Percentiles rank a stretch among this genome's conserved stretches.
Evolutionary conservation across 35 echinoderm and acorn worm species (phyloP).

Genomic region (Amphiura filiformis): DNA sequence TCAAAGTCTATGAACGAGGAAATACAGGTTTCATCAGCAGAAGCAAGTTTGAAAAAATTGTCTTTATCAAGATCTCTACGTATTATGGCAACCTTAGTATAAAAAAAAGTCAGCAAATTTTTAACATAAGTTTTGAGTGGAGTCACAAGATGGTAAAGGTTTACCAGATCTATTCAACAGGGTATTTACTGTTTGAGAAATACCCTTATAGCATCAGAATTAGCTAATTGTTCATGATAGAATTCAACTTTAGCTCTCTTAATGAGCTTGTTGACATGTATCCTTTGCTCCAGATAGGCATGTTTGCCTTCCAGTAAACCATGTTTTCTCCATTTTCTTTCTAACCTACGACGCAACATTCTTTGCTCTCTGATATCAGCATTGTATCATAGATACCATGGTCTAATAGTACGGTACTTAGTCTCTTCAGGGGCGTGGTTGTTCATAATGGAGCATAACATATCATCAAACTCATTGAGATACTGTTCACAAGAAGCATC

Average conservation of each 20-base stretch:
- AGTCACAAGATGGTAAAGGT: not conserved
- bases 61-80: not conserved
- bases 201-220: conserved; percentile 9
- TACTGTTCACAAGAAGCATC: too few relatives aligned
- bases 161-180: not conserved
- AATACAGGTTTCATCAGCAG: not conserved
- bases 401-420: too few relatives aligned
- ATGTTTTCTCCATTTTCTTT: conserved; percentile 12
- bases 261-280: not conserved
- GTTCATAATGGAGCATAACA: too few relatives aligned
- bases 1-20: not conserved
- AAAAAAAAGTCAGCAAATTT: conserved; percentile 2
- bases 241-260: not conserved
- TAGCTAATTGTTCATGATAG: not conserved
- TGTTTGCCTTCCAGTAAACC: not conserved
- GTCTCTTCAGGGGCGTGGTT: too few relatives aligned
- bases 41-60: too few relatives aligned
- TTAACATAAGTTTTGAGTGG: not conserved
- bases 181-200: not conserved
- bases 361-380: not conserved
- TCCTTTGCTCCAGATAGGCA: not conserved
- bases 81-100: not conserved
- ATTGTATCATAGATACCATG: too few relatives aligned
- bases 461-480: too few relatives aligned
- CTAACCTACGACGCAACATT: not conserved